Conservation (phyloP, 2,888 invertebrate species). For the Tenthredo distinguenda region DNA sequence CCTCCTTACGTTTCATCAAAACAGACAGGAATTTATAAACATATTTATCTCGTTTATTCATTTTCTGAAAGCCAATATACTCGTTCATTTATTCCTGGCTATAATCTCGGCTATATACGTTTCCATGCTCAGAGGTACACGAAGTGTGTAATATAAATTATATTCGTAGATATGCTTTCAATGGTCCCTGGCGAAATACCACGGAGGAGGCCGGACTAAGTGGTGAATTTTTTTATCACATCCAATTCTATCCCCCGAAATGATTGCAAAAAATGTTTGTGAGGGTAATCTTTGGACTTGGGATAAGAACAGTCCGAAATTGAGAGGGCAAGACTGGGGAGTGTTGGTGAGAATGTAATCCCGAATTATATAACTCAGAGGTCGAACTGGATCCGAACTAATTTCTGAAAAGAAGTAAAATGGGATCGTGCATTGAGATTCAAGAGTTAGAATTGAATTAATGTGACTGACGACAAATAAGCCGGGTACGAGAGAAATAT, state of each 20-base stretch:
- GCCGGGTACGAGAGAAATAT: slow-evolving; percentile 24
- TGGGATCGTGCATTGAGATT: slow-evolving; percentile 35
- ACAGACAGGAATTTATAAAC: neutral
- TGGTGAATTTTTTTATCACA: neutral
- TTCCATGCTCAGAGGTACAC: neutral
- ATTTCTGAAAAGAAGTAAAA: slow-evolving; percentile 9
- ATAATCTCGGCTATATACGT: neutral
- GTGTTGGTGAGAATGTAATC: neutral
- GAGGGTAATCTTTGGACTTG: neutral
- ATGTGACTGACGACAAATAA: slow-evolving; percentile 42
- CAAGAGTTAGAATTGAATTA: slow-evolving; percentile 31
- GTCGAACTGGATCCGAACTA: neutral
- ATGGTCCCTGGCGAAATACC: neutral
- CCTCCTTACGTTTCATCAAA: neutral
- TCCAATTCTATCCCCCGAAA: neutral
- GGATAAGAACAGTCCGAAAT: neutral
- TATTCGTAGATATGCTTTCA: neutral
- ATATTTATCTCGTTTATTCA: neutral
- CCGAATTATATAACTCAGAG: slow-evolving; percentile 1
- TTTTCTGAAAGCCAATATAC: neutral
- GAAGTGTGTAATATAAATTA: slow-evolving; percentile 9
- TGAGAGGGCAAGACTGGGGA: neutral
- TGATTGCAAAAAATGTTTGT: neutral
- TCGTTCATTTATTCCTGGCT: neutral
- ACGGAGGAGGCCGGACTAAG: neutral